Base-by-base conservation (phyloP, 2,113 vertebrate genomes). In the Pygoscelis antarcticus region DNA sequence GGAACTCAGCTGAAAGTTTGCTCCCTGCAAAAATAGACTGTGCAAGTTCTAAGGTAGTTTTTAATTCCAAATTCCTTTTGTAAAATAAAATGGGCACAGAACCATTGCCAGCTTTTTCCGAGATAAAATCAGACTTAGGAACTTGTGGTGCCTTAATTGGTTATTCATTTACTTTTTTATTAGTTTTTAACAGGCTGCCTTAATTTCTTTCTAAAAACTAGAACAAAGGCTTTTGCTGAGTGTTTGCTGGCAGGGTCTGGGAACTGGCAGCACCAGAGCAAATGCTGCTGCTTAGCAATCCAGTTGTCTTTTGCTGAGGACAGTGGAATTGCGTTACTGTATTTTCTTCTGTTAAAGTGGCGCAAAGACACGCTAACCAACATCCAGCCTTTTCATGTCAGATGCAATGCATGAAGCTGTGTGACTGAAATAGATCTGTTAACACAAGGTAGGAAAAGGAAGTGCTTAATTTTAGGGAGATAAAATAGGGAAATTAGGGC, bases 151-250 rank as follows among this genome's bases (percentile, higher is more conserved):
- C 74, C 13, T 62, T 78, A 38, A 93, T 6, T 54, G 49, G 83
- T 83, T 96, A 83, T 91, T 87, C 29, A 84, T 95, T 96, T 90
- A 87, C 36, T 77, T 86, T 68, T 77, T n/a, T 15, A 71, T 80
- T 57, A 54, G 66, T 55, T 86, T 87, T 87, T 85, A 95, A 71
- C 46, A 27, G 49, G 22, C 30, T 61, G 25, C 23, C 17, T 89
- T 90, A 57, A 62, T 87, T 75, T 94, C 30, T 70, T 92, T 81
- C 51, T 69, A 13, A 89, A 88, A 96, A 78, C 7, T 54, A 75
- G 68, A 94, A 64, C 64, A 92, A 89, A 81, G 55, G 32, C 32
- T 90, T 92, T 92, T 89, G 26, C 60, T 87, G 55, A 74, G 40
- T 74, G 55, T 70, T 90, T 92, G 17, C 58, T 66, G 55, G 47